These are phyloP conservation scores for Oreochromis grahami DNA, from an alignment of 2,797 vertebrate species.

Conservation along the genomic window DNA sequence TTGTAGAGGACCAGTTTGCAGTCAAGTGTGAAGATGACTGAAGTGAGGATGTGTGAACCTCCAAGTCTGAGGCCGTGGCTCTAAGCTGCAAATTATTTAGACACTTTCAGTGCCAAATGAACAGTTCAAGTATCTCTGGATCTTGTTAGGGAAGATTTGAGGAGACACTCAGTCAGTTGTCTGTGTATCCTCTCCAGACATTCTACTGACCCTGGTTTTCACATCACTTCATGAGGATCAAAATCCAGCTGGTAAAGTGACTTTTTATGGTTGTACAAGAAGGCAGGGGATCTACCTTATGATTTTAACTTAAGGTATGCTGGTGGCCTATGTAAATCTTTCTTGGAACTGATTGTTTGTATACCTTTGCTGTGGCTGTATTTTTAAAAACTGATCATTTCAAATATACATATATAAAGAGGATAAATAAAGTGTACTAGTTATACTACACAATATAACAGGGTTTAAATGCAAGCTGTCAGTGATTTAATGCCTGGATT, in stretches of 20 bases:
- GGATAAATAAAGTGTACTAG: not conserved
- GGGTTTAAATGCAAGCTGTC: not conserved
- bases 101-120: not conserved
- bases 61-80: accelerated
- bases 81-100: not conserved
- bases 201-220: not conserved
- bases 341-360: not conserved
- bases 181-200: not conserved
- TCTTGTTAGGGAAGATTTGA: not conserved
- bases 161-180: not conserved
- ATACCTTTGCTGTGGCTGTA: not conserved
- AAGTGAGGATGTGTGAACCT: not conserved
- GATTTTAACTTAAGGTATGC: no score
- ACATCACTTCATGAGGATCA: accelerated
- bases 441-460: not conserved
- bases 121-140: not conserved
- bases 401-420: not conserved
- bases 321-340: not conserved
- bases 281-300: no score
- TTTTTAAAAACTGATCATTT: not conserved
- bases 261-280: not conserved
- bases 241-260: not conserved
- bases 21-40: not conserved
- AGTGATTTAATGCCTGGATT: not conserved
- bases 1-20: not conserved